Base-by-base conservation (phyloP, 2,888 invertebrate species). In the Dynastes tityus region DNA sequence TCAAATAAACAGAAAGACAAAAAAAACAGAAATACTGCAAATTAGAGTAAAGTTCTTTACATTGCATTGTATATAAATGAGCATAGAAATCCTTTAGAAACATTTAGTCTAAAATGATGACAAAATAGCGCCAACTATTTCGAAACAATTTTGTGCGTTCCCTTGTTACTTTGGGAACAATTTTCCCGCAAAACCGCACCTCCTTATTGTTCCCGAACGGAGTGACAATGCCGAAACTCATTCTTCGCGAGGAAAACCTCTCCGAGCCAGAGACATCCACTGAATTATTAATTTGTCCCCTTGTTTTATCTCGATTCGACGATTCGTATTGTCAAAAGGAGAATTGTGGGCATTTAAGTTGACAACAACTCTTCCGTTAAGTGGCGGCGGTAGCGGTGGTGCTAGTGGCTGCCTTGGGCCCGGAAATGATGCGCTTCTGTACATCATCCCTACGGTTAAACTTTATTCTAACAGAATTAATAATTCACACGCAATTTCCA, bases 401-500 rank as follows among this genome's bases (percentile, higher is more conserved):
- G 13, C 27, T 13, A 1, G 32, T 4, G 2, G 13, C 63, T 68
- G 73, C 61, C 27, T 11, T 32, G 45, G 16, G 37, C 13, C 37
- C 22, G 61, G 73, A 40, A 74, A 74, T 68, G 61, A 40, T 61
- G 27, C 61, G 58, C 73, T 40, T 45, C 11, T 51, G 61, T 74
- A 74, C 58, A 74, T 61, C 73, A 61, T 68, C 13, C 27, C 73
- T 27, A 74, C 73, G 63, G 61, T 74, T 74, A 74, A 61, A 74
- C 73, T 74, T 74, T 61, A 74, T 45, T 55, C 63, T 61, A 45
- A 61, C 40, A 61, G 73, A 74, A 74, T 74, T 74, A 74, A 74
- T 74, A 74, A 74, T 74, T 74, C 73, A 61, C 61, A 74, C 45
- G 73, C 73, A 74, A 74, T 74, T 61, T 74, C 73, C 73, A 74